These are phyloP conservation scores for Philypnodon macrostomus DNA, from an alignment of 2,797 vertebrate genomes.

Conservation along the genomic window DNA sequence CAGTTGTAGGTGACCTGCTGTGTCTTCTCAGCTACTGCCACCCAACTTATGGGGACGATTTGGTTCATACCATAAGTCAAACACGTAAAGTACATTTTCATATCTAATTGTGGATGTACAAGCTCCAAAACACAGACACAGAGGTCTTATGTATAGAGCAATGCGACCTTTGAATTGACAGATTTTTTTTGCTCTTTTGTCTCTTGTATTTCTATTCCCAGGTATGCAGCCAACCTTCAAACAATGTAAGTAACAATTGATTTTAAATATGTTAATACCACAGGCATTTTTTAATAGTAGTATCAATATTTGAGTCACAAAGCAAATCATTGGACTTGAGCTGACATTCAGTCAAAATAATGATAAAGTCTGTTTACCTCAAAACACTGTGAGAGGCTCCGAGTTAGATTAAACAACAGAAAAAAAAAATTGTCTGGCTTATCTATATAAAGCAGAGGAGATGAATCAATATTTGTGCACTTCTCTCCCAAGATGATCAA, in stretches of 20 bases:
- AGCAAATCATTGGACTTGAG: slow-evolving; percentile 12
- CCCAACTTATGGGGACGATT: too few relatives aligned
- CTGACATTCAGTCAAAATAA: slow-evolving; percentile 4
- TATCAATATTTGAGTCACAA: not conserved
- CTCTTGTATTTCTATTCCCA: too few relatives aligned
- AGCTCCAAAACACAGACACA: not conserved
- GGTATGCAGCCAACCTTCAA: too few relatives aligned
- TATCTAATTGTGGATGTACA: too few relatives aligned
- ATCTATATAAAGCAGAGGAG: slow-evolving; percentile 24
- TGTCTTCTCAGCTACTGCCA: too few relatives aligned
- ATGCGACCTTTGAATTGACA: slow-evolving; percentile 7
- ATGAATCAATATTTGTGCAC: slow-evolving; percentile 39
- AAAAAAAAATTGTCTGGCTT: slow-evolving; percentile 20
- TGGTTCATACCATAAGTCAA: too few relatives aligned
- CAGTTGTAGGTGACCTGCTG: too few relatives aligned
- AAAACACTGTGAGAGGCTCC: slow-evolving; percentile 6
- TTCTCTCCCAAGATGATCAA: slow-evolving; percentile 33
- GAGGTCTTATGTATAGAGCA: not conserved
- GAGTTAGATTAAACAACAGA: slow-evolving; percentile 16
- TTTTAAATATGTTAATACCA: too few relatives aligned
- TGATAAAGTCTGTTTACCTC: slow-evolving; percentile 4
- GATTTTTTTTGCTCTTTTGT: too few relatives aligned
- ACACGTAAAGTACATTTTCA: too few relatives aligned
- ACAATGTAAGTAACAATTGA: too few relatives aligned
- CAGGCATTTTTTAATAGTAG: not conserved